phyloP scores from a whole-genome alignment of 2,113 vertebrate genomes.

The Aldabrachelys gigantea region DNA sequence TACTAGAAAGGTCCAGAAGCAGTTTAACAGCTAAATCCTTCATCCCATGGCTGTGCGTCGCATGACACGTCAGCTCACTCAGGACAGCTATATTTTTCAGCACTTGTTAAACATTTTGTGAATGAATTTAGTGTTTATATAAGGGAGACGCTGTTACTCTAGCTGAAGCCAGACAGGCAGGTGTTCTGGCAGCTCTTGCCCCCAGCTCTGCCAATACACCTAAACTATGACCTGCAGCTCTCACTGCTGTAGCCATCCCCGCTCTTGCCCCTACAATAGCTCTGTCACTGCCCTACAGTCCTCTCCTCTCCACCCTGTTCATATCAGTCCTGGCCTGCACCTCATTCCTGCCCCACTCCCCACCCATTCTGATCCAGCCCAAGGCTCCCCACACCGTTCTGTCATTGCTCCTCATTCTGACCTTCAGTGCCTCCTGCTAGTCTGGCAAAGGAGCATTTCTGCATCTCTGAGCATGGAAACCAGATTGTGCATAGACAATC shows the following conservation, averaged over 20 bases:
- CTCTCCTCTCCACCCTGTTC: too few species aligned
- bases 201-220: neutral
- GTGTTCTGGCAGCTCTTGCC: neutral
- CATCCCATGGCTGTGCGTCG: neutral
- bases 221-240: neutral
- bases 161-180: neutral
- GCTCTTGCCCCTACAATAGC: neutral
- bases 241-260: neutral
- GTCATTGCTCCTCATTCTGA: neutral
- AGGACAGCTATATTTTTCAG: neutral
- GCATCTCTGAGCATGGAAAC: neutral
- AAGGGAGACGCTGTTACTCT: neutral
- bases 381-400: neutral
- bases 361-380: neutral
- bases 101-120: neutral
- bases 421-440: neutral
- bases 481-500: neutral
- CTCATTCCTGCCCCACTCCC: neutral
- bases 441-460: neutral
- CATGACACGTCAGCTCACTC: neutral
- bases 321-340: neutral
- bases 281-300: neutral
- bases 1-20: neutral
- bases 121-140: neutral
- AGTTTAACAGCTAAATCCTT: slow-evolving; percentile 17